These are phyloP conservation scores for Aphelinus atriplicis DNA, from an alignment of 1,140 invertebrate species.

Conservation along the genomic window DNA sequence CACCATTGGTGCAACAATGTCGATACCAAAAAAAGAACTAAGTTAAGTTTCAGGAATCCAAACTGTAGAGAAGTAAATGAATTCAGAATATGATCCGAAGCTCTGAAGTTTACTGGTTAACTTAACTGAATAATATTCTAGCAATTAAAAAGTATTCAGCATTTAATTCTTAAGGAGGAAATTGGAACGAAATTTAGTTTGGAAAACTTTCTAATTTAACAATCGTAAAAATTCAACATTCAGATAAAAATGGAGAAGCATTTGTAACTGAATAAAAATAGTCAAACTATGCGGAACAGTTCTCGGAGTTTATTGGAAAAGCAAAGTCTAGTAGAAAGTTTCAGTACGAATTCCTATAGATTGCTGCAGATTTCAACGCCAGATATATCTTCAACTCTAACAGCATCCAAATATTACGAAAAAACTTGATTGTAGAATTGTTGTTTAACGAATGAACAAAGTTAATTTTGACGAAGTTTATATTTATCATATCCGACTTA, in stretches of 20 bases:
- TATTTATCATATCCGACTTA: too few relatives aligned
- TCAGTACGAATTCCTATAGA: constrained; percentile 23
- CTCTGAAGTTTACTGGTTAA: constrained; percentile 8
- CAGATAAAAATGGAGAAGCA: not conserved
- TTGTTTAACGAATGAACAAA: too few relatives aligned
- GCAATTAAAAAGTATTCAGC: constrained; percentile 1
- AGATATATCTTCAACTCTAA: too few relatives aligned
- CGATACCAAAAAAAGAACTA: not conserved
- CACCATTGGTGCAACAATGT: not conserved
- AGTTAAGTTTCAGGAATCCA: constrained; percentile 6
- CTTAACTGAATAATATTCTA: constrained; percentile 2
- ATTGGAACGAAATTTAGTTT: not conserved
- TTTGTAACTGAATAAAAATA: constrained; percentile 20
- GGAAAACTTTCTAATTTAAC: constrained; percentile 10
- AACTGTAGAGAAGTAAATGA: constrained; percentile 25
- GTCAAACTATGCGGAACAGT: constrained; percentile 12
- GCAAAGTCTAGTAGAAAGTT: constrained; percentile 17
- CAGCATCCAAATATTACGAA: too few relatives aligned
- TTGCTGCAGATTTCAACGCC: not conserved
- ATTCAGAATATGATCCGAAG: constrained; percentile 28
- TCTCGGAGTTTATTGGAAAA: constrained; percentile 22
- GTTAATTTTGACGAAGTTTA: too few relatives aligned
- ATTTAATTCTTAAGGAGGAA: not conserved
- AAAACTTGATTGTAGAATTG: too few relatives aligned
- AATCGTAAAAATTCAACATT: not conserved